phyloP scores from a whole-genome alignment of 1,140 invertebrate genomes.

The Cherax destructor region DNA sequence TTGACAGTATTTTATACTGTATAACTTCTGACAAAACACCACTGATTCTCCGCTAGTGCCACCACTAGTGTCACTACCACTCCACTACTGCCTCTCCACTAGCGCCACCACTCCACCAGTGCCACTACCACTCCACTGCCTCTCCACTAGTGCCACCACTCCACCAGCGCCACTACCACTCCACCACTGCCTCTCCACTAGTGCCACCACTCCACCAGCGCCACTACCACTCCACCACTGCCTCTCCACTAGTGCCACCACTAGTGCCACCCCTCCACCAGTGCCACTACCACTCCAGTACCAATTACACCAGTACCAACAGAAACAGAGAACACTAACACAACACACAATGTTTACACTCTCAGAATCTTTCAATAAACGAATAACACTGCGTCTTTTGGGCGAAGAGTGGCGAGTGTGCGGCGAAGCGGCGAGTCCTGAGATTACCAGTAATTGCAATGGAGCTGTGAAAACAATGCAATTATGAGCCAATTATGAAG shows the following conservation, averaged over 20 bases:
- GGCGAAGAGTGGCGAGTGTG: background rate
- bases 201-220: too few relatives aligned
- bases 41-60: background rate
- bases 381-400: slow-evolving; percentile 38
- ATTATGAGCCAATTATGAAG: slow-evolving; percentile 67
- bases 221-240: too few relatives aligned
- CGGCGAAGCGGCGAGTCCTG: slow-evolving; percentile 1
- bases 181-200: background rate
- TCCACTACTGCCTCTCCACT: background rate
- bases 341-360: background rate
- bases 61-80: too few relatives aligned
- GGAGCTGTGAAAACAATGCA: slow-evolving; percentile 67
- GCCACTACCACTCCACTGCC: too few relatives aligned
- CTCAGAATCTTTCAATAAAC: slow-evolving; percentile 14
- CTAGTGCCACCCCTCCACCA: too few relatives aligned
- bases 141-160: too few relatives aligned
- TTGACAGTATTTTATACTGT: too few relatives aligned
- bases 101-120: too few relatives aligned
- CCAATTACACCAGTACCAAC: background rate
- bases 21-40: background rate
- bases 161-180: too few relatives aligned
- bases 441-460: slow-evolving; percentile 56
- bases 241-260: background rate
- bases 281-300: background rate
- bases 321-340: background rate